Base-by-base conservation (phyloP, 2,888 invertebrate genomes). In the Apocheima hispidaria region DNA sequence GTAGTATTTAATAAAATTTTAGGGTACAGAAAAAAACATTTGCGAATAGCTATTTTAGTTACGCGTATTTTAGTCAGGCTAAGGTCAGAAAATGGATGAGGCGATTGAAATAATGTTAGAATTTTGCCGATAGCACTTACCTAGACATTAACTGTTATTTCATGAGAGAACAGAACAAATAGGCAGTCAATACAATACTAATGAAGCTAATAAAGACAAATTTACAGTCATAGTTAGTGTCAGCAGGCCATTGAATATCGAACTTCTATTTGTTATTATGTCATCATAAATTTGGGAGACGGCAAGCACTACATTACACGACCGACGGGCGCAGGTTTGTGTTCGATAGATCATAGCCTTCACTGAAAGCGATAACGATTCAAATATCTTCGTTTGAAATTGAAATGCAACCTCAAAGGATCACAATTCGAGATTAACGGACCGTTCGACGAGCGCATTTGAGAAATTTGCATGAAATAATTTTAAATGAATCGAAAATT, bases 401-500 rank as follows among this genome's bases (percentile, higher is more conserved):
- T 68, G 63, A 70, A 66, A 70, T 68, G 56, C 63, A 65, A 53
- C 53, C 59, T 53, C 61, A 28, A 57, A 64, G 62, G 63, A 60
- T 66, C 62, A 65, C 65, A 65, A 48, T 56, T 65, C 60, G 56
- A 63, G 58, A 63, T 64, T 64, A 67, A 68, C 65, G 58, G 61
- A 60, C 46, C 35, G 57, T 44, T 62, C 57, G 54, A 53, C 52
- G 50, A 52, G 60, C 66, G 63, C 68, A 66, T 65, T 57, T 48
- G 59, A 57, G 40, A 36, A 66, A 67, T 66, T 64, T 67, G 65
- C 71, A 61, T 72, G 69, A 70, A 82, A 81, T 76, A 69, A 78
- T 73, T 78, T 78, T 78, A 81, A 83, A 82, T 81, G 74, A 77
- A 72, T 69, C 75, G 74, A 76, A 82, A 84, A 83, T 83, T 82